phyloP scores from a whole-genome alignment of 2,797 vertebrate species.

The Myioborus melanocephalus region DNA sequence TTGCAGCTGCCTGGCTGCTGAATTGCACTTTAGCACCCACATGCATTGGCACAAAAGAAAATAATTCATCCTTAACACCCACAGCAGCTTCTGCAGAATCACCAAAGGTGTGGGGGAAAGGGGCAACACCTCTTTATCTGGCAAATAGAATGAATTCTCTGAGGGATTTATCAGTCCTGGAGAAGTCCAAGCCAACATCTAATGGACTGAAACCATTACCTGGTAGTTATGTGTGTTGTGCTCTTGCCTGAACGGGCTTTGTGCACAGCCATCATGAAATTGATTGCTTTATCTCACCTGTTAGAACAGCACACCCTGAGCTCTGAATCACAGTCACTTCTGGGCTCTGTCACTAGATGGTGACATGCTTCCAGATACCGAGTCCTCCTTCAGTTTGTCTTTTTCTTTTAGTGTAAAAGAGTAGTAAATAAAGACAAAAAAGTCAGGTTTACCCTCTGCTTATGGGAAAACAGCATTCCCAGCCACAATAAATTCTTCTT shows the following conservation, averaged over 20 bases:
- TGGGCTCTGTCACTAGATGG: slow-evolving; percentile 39
- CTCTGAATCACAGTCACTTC: not conserved
- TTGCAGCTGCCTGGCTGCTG: not conserved
- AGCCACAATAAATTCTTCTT: not conserved
- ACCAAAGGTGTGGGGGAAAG: not conserved
- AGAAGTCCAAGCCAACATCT: not conserved
- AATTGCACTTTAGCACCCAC: not conserved
- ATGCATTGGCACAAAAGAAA: not conserved
- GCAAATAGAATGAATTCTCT: not conserved
- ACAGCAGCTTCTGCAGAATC: not conserved
- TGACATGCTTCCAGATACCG: not conserved
- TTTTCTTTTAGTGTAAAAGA: not conserved
- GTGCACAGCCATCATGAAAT: not conserved
- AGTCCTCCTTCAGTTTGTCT: not conserved
- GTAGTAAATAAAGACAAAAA: not conserved
- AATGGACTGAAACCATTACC: not conserved
- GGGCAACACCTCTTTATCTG: not conserved
- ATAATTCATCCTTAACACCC: not conserved
- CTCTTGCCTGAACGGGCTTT: not conserved
- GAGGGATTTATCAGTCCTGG: not conserved
- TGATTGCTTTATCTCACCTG: not conserved
- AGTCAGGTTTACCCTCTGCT: not conserved
- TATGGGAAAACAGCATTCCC: not conserved
- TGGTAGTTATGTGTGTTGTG: not conserved
- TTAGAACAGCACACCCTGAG: not conserved